Evolutionary conservation across 2,113 vertebrate genomes (phyloP), one percentile per base, ranked within the genome.

Genomic region (Glaucidium brasilianum): DNA sequence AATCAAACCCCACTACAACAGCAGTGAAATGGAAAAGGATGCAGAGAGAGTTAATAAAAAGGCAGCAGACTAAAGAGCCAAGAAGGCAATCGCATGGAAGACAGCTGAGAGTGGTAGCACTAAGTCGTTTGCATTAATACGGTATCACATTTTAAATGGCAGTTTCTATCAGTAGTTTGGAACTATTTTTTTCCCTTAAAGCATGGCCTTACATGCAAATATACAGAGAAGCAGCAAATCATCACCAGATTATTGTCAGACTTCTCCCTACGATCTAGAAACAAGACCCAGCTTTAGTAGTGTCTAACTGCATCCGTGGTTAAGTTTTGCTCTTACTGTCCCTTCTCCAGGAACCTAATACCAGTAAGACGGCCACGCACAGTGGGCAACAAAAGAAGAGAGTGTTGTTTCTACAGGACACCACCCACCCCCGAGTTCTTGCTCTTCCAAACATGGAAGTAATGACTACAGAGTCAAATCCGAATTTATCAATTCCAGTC

Each of bases 301-400:
- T 9, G 12, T 37, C 43, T 49, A 30, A 34, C 7, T n/a, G 41
- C 26, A 45, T 6, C 35, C 0, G 1, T 6, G 29, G 43, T 62
- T 58, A 43, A 49, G 41, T 30, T 59, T 32, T 74, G 56, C 15
- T 62, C 59, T 58, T 50, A 9, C 29, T 41, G 41, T 27, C 26
- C 19, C 29, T 71, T 37, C 59, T 53, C 55, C 55, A 59, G 72
- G 23, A 88, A 7, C 7, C 35, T 11, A 58, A 37, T 11, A 43
- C 19, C n/a, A 66, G 19, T 3, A 29, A 41, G 41, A 45, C 7
- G 23, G 32, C 12, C 7, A 27, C 1, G 3, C 1, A 1, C 47
- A 41, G 73, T 50, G 55, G 35, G 25, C 55, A 93, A 53, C 21
- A 25, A 45, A 73, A 35, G 0, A 35, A 35, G 3, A 11, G 19